Conservation (phyloP, 2,797 vertebrate species). For the Lepilemur ruficaudatus region DNA sequence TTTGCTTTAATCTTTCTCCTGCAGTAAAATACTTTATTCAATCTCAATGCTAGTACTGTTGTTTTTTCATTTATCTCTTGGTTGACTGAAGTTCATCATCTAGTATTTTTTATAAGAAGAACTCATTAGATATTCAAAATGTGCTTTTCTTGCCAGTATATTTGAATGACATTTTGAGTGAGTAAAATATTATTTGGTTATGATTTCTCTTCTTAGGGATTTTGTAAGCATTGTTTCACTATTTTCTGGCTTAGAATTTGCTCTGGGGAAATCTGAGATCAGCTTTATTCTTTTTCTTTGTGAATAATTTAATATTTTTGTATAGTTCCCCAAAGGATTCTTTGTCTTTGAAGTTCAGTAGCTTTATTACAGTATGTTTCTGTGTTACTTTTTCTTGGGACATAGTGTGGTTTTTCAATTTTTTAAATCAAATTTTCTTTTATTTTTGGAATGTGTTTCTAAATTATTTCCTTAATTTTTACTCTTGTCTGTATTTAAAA, state of each 20-base stretch:
- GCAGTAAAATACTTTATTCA: not conserved
- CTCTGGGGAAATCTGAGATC: constrained; percentile 22
- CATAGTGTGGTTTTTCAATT: not conserved
- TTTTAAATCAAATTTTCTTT: constrained; percentile 24
- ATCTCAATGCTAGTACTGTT: not conserved
- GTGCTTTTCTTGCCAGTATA: not conserved
- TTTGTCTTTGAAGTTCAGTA: constrained; percentile 58
- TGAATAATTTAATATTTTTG: constrained; percentile 39
- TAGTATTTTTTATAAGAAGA: not conserved
- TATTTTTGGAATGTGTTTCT: not conserved
- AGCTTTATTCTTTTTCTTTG: not conserved
- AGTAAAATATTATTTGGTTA: not conserved
- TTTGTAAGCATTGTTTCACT: not conserved
- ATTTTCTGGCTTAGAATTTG: not conserved
- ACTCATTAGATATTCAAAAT: not conserved
- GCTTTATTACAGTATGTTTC: constrained; percentile 6
- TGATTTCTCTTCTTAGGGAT: not conserved
- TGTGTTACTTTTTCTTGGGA: not conserved
- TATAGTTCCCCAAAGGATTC: not conserved
- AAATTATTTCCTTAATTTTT: not conserved
- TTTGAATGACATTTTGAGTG: not conserved
- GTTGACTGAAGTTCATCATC: not conserved
- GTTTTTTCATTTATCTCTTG: not conserved
- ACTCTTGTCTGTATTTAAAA: not conserved
- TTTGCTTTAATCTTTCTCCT: not conserved